Base-by-base conservation (phyloP, 1,140 invertebrate species). In the Macrocentrus cingulum region DNA sequence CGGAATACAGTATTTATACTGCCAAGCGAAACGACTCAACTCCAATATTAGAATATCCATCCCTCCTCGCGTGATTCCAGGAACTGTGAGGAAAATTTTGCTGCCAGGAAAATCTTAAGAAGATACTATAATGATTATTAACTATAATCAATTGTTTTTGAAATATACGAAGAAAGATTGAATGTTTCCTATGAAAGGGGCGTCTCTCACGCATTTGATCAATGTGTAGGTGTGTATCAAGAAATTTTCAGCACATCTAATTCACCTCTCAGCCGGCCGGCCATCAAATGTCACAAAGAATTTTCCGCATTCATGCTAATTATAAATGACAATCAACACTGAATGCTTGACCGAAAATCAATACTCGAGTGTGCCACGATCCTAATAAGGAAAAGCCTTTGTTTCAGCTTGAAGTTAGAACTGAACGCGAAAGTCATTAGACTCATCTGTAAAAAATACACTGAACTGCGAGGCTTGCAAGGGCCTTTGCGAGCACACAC, bases 381-480 rank as follows among this genome's bases (percentile, higher is more conserved):
- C 49, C 50, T 23, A 15, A 52, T 36, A 52, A 29, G 36, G 37
- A 41, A 52, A 41, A 41, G 19, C 20, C 20, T 52, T 52, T 52
- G 50, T 52, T 41, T 52, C 11, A 2, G 42, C 4, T 49, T 49
- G 13, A 32, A 49, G 20, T 13, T 39, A 39, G 22, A 36, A n/a
- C 49, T 22, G 13, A 16, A 3, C 25, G 8, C 19, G 11, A 41
- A 25, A 9, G 9, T 25, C 39, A 20, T 52, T 52, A 15, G 50
- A 34, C 23, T 41, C 37, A 19, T 52, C 42, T 52, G 50, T 52
- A 34, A 52, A 52, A n/a, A 52, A 52, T 23, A 52, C 37, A n/a
- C 11, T 46, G 20, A 8, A 1, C 13, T 32, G 29, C 1, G 22
- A 20, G 19, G 1, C 5, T 9, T n/a, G 19, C 20, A 20, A 6